Conservation (phyloP, 2,888 invertebrate species). For the Drosophila subsilvestris region DNA sequence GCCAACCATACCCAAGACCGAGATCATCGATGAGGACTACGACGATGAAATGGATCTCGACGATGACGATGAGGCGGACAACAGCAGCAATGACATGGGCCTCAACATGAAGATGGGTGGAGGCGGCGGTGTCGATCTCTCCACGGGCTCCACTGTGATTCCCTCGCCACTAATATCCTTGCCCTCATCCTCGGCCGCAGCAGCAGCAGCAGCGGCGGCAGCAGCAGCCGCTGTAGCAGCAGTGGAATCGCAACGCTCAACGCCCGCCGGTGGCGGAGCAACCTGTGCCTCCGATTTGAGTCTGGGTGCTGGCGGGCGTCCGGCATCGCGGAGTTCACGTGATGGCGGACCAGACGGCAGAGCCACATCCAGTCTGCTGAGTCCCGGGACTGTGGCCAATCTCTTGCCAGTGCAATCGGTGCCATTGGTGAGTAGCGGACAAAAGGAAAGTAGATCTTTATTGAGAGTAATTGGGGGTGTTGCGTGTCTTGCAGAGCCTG, state of each 20-base stretch:
- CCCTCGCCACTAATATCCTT: constrained; percentile 64
- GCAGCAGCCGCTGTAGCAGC: constrained; percentile 57
- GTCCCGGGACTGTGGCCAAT: constrained; percentile 84
- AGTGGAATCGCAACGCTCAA: constrained; percentile 80
- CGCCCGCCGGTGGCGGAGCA: constrained; percentile 63
- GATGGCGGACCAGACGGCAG: constrained; percentile 70
- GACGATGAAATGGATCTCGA: constrained; percentile 84
- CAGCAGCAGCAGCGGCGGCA: constrained; percentile 60
- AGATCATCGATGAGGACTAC: constrained; percentile 77
- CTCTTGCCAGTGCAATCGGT: constrained; percentile 94
- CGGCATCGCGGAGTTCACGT: constrained; percentile 69
- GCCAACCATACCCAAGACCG: constrained; percentile 68
- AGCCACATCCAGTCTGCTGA: constrained; percentile 69
- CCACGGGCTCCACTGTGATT: constrained; percentile 82
- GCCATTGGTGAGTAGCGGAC: constrained; percentile 89
- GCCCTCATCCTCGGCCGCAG: constrained; percentile 60
- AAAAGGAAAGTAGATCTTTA: background rate
- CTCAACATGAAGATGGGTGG: constrained; percentile 87
- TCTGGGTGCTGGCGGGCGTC: constrained; percentile 61
- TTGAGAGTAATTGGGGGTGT: background rate
- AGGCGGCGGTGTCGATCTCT: constrained; percentile 68
- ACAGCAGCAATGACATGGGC: constrained; percentile 86
- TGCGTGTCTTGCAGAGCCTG: constrained; percentile 87
- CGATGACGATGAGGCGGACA: constrained; percentile 86
- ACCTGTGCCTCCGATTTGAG: constrained; percentile 67